Percentiles rank a stretch among this genome's conserved stretches.
Conservation (phyloP, 2,113 vertebrate species). For the Platichthys flesus region DNA sequence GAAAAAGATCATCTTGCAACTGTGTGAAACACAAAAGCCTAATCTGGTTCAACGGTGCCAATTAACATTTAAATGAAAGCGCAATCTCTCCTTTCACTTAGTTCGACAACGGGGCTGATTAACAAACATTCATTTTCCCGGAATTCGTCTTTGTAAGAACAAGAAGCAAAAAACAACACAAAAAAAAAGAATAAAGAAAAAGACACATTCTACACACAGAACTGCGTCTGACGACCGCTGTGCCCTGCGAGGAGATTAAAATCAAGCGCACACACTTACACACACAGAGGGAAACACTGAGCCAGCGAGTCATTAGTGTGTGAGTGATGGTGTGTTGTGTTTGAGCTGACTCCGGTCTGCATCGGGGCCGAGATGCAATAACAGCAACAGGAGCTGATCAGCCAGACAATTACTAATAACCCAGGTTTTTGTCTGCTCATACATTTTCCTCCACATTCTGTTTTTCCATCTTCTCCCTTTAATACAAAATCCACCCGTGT, state of each 20-base stretch:
- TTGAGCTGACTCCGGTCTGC: slow-evolving; percentile 55
- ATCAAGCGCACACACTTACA: background rate
- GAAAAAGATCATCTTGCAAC: background rate
- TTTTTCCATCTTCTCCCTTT: background rate
- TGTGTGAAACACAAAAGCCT: background rate
- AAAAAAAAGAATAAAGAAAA: too few species aligned
- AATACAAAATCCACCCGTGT: slow-evolving; percentile 19
- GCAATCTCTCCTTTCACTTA: slow-evolving; percentile 4
- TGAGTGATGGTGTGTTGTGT: slow-evolving; percentile 60
- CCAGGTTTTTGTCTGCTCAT: slow-evolving; percentile 8
- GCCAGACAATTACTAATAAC: slow-evolving; percentile 26
- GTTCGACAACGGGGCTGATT: slow-evolving; percentile 7
- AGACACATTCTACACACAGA: background rate
- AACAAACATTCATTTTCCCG: slow-evolving; percentile 13
- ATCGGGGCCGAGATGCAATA: slow-evolving; percentile 36
- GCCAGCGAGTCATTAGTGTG: slow-evolving; percentile 46
- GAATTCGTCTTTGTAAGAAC: background rate
- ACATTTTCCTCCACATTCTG: background rate
- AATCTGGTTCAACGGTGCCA: slow-evolving; percentile 4
- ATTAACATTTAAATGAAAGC: slow-evolving; percentile 15
- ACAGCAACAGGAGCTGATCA: slow-evolving; percentile 46
- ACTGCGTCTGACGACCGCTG: slow-evolving; percentile 18
- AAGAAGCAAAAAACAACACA: background rate
- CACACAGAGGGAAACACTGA: slow-evolving; percentile 7
- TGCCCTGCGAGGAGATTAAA: slow-evolving; percentile 21